A percentile compares a stretch with the other conserved stretches of the same genome.
Evolutionary conservation across 2,888 invertebrate genomes (phyloP).

Genomic region (Acrobasis consociella): DNA sequence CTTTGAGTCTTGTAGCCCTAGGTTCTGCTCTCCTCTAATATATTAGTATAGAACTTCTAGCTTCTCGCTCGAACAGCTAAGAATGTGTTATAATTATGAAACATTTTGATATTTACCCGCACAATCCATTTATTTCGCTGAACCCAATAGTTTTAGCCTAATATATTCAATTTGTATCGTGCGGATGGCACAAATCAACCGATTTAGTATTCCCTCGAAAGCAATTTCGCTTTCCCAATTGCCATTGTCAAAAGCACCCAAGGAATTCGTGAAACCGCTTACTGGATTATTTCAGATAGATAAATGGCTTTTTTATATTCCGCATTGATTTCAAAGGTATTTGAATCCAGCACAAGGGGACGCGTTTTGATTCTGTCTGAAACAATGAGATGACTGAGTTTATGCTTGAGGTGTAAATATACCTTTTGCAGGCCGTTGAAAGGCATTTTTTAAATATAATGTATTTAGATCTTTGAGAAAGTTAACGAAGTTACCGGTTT

Average conservation of each 20-base stretch:
- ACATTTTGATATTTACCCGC: too few species aligned
- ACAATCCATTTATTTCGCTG: not conserved
- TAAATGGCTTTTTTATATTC: slow-evolving; percentile 43
- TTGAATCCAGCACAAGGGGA: slow-evolving; percentile 26
- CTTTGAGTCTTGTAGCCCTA: too few species aligned
- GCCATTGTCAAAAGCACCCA: slow-evolving; percentile 43
- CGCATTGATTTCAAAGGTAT: slow-evolving; percentile 30
- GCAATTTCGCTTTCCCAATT: slow-evolving; percentile 54
- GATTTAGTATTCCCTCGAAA: slow-evolving; percentile 45
- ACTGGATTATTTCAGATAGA: slow-evolving; percentile 50
- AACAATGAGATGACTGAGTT: slow-evolving; percentile 24
- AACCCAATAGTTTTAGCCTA: slow-evolving; percentile 20
- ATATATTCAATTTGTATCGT: slow-evolving; percentile 40
- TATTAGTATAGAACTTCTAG: too few species aligned
- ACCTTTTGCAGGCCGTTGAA: too few species aligned
- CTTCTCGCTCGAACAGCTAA: too few species aligned
- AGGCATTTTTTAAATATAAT: too few species aligned
- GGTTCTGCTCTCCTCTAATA: too few species aligned
- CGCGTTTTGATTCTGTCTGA: slow-evolving; percentile 14
- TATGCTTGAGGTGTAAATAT: not conserved
- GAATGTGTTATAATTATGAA: too few species aligned
- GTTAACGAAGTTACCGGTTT: too few species aligned
- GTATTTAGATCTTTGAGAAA: too few species aligned
- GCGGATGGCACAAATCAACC: slow-evolving; percentile 32
- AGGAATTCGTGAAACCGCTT: slow-evolving; percentile 52